phyloP scores from a whole-genome alignment of 2,113 vertebrate species.

The Rhinopomastus cyanomelas region DNA sequence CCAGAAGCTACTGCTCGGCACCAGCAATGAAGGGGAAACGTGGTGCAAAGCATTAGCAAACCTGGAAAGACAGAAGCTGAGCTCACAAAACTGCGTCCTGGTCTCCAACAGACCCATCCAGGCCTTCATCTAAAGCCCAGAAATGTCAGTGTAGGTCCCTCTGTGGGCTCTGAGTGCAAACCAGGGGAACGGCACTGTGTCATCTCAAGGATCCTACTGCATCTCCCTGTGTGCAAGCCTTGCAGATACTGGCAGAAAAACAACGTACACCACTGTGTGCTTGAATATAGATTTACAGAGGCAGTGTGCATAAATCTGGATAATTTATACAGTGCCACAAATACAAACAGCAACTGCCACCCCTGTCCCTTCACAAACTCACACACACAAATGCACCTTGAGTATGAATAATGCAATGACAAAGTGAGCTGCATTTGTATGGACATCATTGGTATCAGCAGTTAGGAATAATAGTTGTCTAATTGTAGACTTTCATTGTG shows the following conservation, averaged over 20 bases:
- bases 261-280: neutral
- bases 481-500: constrained; percentile 73
- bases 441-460: constrained; percentile 62
- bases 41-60: neutral
- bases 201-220: neutral
- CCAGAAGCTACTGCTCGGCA: neutral
- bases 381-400: constrained; percentile 9
- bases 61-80: neutral
- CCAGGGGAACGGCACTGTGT: neutral
- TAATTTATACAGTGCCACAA: constrained; percentile 42
- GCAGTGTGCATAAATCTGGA: neutral
- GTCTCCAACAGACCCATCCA: neutral
- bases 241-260: neutral
- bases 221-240: neutral
- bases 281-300: constrained; percentile 4
- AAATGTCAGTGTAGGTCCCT: rapidly evolving
- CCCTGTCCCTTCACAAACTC: constrained; percentile 11
- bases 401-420: constrained; percentile 59
- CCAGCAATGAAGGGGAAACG: neutral
- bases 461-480: constrained; percentile 69
- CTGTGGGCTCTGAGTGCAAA: neutral
- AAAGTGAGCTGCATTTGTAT: constrained; percentile 62
- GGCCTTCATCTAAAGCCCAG: neutral
- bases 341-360: constrained; percentile 4
- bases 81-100: neutral